phyloP scores from a whole-genome alignment of 1,140 invertebrate genomes.

The Gryllus bimaculatus region DNA sequence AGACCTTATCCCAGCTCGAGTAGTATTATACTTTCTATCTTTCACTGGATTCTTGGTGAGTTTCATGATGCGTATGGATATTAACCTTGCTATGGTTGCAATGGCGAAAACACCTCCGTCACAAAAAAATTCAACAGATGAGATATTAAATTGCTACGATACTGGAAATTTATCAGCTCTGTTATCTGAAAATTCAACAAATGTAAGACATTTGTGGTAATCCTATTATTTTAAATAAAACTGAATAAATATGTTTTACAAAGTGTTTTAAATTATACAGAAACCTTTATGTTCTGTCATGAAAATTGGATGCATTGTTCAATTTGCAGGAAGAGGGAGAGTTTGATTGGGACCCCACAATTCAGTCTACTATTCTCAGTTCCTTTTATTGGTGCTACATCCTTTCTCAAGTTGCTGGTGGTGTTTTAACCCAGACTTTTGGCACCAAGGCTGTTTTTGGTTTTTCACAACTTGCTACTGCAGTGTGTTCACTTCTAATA shows the following conservation, averaged over 20 bases:
- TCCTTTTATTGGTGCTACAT: slow-evolving; percentile 68
- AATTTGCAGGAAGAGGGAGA: slow-evolving; percentile 35
- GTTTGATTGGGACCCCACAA: slow-evolving; percentile 48
- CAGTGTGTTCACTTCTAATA: slow-evolving; percentile 56
- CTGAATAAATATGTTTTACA: not conserved
- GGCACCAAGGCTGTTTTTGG: slow-evolving; percentile 73
- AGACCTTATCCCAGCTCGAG: slow-evolving; percentile 49
- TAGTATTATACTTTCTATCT: slow-evolving; percentile 58
- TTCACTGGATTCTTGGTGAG: slow-evolving; percentile 62
- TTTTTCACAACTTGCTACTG: slow-evolving; percentile 55
- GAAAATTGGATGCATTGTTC: not conserved
- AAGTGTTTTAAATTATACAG: not conserved
- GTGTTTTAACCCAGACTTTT: slow-evolving; percentile 62
- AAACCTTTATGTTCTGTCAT: not conserved
- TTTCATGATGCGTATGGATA: slow-evolving; percentile 68
- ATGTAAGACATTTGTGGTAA: not conserved
- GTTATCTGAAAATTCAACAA: not conserved
- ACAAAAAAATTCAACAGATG: not conserved
- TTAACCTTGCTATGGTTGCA: slow-evolving; percentile 59
- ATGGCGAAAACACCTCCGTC: slow-evolving; percentile 42
- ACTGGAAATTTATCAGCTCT: not conserved
- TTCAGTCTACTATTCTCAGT: slow-evolving; percentile 51
- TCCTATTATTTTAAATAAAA: not conserved
- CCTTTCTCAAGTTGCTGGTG: slow-evolving; percentile 53
- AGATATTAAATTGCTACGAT: not conserved